Conservation (phyloP, 2,797 vertebrate genomes). For the Parauchenoglanis punctatus region DNA sequence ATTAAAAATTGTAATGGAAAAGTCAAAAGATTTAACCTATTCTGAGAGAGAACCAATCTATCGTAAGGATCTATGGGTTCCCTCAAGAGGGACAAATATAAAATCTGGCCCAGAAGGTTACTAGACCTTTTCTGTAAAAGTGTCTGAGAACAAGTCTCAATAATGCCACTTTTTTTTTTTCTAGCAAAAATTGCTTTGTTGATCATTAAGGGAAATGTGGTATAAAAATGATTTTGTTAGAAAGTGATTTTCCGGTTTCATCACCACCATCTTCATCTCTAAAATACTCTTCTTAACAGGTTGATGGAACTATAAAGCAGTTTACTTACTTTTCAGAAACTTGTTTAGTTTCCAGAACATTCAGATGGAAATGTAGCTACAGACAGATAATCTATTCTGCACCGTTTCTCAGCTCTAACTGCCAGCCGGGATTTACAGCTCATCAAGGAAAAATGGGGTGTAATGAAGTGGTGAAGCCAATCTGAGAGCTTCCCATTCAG, state of each 20-base stretch:
- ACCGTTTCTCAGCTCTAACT: conserved; percentile 56
- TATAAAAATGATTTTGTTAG: neutral
- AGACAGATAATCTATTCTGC: conserved; percentile 9
- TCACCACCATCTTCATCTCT: neutral
- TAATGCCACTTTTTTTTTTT: no score
- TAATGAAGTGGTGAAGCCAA: conserved; percentile 81
- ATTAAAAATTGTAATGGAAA: neutral
- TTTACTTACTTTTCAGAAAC: neutral
- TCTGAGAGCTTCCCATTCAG: conserved; percentile 56
- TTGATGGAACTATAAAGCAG: neutral
- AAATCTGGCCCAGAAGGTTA: neutral
- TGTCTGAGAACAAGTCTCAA: no score
- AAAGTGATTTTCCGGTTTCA: neutral
- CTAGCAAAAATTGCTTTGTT: no score
- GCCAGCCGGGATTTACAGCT: conserved; percentile 80
- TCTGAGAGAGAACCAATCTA: neutral
- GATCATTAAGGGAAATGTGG: neutral
- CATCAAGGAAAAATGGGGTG: conserved; percentile 79
- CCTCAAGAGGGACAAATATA: neutral
- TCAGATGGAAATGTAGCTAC: neutral
- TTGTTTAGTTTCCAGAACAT: neutral
- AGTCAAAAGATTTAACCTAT: neutral
- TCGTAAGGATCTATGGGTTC: neutral
- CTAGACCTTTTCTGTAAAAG: neutral
- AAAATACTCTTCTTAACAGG: neutral